phyloP scores from a whole-genome alignment of 1,140 invertebrate species.

The Olivierus martensii region DNA sequence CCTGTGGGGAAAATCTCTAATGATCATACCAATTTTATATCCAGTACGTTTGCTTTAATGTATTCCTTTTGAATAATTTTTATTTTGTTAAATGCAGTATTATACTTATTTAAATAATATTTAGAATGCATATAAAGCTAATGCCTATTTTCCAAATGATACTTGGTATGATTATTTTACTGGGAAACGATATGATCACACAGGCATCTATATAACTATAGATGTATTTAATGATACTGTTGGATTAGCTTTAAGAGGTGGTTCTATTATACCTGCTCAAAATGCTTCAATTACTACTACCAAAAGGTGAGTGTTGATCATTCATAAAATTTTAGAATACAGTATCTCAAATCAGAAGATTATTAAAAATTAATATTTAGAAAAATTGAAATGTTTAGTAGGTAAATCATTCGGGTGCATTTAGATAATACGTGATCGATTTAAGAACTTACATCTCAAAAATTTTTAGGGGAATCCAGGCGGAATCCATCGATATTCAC shows the following conservation, averaged over 20 bases:
- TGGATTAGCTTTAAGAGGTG: constrained; percentile 29
- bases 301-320: neutral
- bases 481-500: too few species aligned
- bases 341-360: too few species aligned
- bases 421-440: too few species aligned
- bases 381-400: too few species aligned
- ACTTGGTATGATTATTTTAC: constrained; percentile 17
- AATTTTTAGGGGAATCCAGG: too few species aligned
- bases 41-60: constrained; percentile 4
- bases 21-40: constrained; percentile 30
- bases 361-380: too few species aligned
- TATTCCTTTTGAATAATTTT: too few species aligned
- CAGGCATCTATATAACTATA: neutral
- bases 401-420: too few species aligned
- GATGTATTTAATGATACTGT: constrained; percentile 22
- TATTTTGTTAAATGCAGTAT: neutral
- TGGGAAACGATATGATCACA: neutral
- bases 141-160: constrained; percentile 6
- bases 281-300: constrained; percentile 27
- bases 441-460: too few species aligned
- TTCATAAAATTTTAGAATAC: too few species aligned
- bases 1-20: constrained; percentile 30
- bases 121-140: neutral
- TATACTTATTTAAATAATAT: neutral
- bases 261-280: constrained; percentile 29